Evolutionary conservation across 2,888 invertebrate species (phyloP).

Genomic region (Pinctada fucata): DNA sequence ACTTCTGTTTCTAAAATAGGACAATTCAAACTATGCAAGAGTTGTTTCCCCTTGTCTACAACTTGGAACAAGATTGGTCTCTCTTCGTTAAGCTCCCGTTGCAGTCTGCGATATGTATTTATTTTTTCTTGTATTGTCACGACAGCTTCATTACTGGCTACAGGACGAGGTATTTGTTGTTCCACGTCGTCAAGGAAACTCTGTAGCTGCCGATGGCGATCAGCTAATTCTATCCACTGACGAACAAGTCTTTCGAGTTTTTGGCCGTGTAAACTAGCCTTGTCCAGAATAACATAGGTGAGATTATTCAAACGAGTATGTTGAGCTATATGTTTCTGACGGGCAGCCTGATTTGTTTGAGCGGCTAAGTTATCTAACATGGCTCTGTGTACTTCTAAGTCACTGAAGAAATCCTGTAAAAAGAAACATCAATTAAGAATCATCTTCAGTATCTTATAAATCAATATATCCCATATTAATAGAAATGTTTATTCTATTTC

Average conservation of each 20-base stretch:
- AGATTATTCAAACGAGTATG: conserved; percentile 63
- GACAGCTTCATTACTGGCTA: conserved; percentile 60
- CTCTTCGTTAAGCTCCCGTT: conserved; percentile 66
- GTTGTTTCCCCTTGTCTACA: conserved; percentile 71
- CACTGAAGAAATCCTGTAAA: conserved; percentile 73
- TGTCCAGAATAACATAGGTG: conserved; percentile 69
- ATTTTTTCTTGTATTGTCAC: conserved; percentile 66
- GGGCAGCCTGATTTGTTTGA: conserved; percentile 65
- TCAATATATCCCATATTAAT: no score
- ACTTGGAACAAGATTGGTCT: conserved; percentile 69
- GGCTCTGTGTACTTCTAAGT: conserved; percentile 72
- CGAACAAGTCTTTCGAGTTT: conserved; percentile 64
- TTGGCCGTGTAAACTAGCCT: conserved; percentile 70
- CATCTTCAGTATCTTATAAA: no score
- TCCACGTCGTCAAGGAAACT: conserved; percentile 54
- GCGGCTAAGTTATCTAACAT: conserved; percentile 70
- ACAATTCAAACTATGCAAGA: conserved; percentile 69
- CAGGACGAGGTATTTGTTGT: conserved; percentile 58
- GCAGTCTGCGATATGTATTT: conserved; percentile 62
- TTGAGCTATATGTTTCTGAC: conserved; percentile 56
- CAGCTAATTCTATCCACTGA: conserved; percentile 69
- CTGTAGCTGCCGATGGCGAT: conserved; percentile 58
- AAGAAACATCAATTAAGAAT: neutral
- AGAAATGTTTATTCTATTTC: no score
- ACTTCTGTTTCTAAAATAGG: conserved; percentile 66